phyloP scores from a whole-genome alignment of 2,797 vertebrate genomes.

The Pseudocheirus occidentalis region DNA sequence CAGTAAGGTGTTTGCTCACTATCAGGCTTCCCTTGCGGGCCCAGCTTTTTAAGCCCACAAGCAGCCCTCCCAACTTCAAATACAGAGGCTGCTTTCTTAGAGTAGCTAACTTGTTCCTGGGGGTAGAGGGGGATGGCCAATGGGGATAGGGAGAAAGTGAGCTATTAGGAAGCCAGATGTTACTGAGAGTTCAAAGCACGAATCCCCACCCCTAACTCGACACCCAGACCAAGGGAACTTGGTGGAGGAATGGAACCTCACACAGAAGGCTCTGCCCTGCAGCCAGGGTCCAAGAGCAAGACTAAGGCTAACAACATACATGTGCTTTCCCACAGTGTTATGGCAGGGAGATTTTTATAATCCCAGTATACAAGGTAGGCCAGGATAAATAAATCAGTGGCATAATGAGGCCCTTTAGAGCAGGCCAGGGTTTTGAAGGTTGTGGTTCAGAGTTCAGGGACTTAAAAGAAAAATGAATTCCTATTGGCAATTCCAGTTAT shows the following conservation, averaged over 20 bases:
- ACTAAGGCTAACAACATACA: neutral
- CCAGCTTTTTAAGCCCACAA: neutral
- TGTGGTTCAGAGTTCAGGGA: neutral
- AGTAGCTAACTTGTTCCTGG: neutral
- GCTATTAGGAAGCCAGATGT: neutral
- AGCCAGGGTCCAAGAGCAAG: neutral
- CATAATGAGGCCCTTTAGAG: neutral
- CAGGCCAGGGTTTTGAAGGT: neutral
- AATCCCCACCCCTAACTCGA: neutral
- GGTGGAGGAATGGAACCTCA: neutral
- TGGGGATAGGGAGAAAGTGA: neutral
- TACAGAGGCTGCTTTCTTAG: neutral
- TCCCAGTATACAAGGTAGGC: neutral
- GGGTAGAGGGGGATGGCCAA: neutral
- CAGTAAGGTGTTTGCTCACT: neutral
- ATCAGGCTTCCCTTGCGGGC: neutral
- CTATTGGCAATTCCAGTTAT: neutral
- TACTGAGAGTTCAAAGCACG: neutral
- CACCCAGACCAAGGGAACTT: neutral
- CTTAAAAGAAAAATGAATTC: neutral
- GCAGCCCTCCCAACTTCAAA: neutral
- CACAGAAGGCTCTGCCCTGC: neutral
- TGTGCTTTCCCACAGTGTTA: neutral
- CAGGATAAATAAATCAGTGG: neutral
- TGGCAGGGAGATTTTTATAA: neutral